A percentile compares a stretch with the other conserved stretches of the same genome.
Evolutionary conservation across 2,797 vertebrate species (phyloP).

Genomic region (Mus minutoides): DNA sequence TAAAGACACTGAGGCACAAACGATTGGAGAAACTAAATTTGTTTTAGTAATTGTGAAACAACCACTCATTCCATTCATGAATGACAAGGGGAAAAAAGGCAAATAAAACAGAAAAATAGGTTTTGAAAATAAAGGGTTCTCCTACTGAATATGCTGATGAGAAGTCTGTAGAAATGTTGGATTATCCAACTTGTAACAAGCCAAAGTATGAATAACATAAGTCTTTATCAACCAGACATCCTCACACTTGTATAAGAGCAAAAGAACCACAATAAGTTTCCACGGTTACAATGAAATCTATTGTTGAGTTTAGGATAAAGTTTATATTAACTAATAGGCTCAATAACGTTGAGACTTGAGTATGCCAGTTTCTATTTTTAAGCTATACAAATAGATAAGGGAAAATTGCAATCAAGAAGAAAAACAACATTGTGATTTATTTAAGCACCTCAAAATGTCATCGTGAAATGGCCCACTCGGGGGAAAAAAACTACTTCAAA

Average conservation of each 20-base stretch:
- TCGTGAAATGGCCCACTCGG: constrained; percentile 60
- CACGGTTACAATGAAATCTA: constrained; percentile 26
- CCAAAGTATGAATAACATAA: not conserved
- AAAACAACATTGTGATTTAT: constrained; percentile 77
- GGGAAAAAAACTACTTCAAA: constrained; percentile 68
- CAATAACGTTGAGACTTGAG: constrained; percentile 44
- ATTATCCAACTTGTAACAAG: constrained; percentile 19
- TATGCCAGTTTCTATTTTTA: constrained; percentile 65
- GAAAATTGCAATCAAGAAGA: constrained; percentile 78
- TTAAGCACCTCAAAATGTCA: constrained; percentile 79
- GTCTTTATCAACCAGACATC: constrained; percentile 50
- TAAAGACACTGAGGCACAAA: not conserved
- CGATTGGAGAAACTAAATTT: not conserved
- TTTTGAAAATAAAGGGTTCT: constrained; percentile 24
- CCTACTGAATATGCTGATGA: not conserved
- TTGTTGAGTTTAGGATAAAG: constrained; percentile 61
- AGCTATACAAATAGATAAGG: constrained; percentile 45
- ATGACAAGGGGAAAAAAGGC: not conserved
- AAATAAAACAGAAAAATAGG: constrained; percentile 38
- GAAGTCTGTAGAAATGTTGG: not conserved
- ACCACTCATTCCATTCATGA: constrained; percentile 5
- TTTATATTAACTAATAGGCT: constrained; percentile 68
- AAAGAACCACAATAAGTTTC: constrained; percentile 48
- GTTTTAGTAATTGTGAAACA: not conserved
- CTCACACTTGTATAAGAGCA: constrained; percentile 31